Evolutionary conservation across 2,888 invertebrate genomes (phyloP).

Genomic region (Thera britannica): DNA sequence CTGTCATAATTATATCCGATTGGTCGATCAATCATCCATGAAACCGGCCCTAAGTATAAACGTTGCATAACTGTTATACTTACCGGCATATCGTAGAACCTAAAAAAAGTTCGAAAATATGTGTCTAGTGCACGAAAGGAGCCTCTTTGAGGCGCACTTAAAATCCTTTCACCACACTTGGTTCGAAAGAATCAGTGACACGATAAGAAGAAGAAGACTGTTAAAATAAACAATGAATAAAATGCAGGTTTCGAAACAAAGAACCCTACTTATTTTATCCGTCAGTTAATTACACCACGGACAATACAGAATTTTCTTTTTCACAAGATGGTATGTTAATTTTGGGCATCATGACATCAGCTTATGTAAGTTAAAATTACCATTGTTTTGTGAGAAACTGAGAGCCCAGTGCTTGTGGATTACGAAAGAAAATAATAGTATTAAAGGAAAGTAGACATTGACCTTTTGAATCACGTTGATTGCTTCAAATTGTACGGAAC

Average conservation of each 20-base stretch:
- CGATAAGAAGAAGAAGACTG: too few species aligned
- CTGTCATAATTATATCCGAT: too few species aligned
- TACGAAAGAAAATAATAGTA: slow-evolving; percentile 38
- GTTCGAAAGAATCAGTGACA: too few species aligned
- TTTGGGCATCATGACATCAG: slow-evolving; percentile 40
- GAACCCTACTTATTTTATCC: slow-evolving; percentile 31
- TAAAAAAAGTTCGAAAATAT: too few species aligned
- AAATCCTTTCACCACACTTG: too few species aligned
- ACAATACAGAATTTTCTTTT: slow-evolving; percentile 41
- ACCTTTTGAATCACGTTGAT: slow-evolving; percentile 29
- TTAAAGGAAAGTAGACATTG: slow-evolving; percentile 35
- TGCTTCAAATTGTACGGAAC: slow-evolving; percentile 11
- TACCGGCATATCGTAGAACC: too few species aligned
- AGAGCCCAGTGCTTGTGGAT: slow-evolving; percentile 20
- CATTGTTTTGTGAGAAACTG: slow-evolving; percentile 35
- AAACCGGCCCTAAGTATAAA: too few species aligned
- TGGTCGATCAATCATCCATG: too few species aligned
- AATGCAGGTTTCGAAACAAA: slow-evolving; percentile 27
- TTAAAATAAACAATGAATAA: neutral
- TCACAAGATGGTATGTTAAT: slow-evolving; percentile 41
- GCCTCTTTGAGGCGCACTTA: too few species aligned
- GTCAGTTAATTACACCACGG: slow-evolving; percentile 34
- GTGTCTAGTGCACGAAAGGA: too few species aligned
- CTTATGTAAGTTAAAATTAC: slow-evolving; percentile 39
- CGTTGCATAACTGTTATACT: too few species aligned